A percentile compares a stretch with the other conserved stretches of the same genome.
Conservation (phyloP, 2,888 invertebrate species). For the Anaspis maculata region DNA sequence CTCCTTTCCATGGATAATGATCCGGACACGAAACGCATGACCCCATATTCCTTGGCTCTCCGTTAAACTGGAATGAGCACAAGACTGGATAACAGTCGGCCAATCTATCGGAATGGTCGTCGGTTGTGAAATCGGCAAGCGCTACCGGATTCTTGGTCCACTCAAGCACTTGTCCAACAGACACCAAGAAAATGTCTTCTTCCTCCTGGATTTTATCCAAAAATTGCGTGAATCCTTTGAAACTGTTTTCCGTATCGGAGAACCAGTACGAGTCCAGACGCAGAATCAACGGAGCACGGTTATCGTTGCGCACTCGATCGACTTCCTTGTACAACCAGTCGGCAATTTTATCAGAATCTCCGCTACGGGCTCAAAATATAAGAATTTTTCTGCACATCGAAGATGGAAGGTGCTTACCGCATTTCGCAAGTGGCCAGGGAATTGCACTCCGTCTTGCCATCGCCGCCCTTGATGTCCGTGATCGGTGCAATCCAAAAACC, state of each 20-base stretch:
- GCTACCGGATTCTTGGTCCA: constrained; percentile 41
- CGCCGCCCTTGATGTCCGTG: constrained; percentile 34
- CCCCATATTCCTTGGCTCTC: constrained; percentile 35
- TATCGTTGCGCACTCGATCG: constrained; percentile 35
- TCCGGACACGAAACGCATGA: constrained; percentile 40
- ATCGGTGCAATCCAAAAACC: constrained; percentile 60
- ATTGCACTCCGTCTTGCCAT: constrained; percentile 44
- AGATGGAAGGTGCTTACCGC: background rate
- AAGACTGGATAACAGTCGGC: constrained; percentile 20
- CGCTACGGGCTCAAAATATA: no score
- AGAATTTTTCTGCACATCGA: no score
- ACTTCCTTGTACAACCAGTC: constrained; percentile 44
- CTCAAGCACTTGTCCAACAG: constrained; percentile 37
- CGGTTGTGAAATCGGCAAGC: constrained; percentile 23
- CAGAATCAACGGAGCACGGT: constrained; percentile 44
- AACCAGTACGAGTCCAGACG: constrained; percentile 46
- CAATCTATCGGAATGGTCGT: constrained; percentile 8
- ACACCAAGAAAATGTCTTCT: constrained; percentile 41
- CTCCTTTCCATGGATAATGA: constrained; percentile 42
- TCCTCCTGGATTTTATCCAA: constrained; percentile 31
- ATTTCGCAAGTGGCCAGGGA: constrained; percentile 43
- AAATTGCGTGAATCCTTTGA: constrained; percentile 31
- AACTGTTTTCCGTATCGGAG: constrained; percentile 25
- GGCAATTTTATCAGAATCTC: constrained; percentile 31
- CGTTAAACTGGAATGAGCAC: constrained; percentile 26